These are phyloP conservation scores for Botia kubotai DNA, from an alignment of 2,797 vertebrate genomes.

Conservation along the genomic window DNA sequence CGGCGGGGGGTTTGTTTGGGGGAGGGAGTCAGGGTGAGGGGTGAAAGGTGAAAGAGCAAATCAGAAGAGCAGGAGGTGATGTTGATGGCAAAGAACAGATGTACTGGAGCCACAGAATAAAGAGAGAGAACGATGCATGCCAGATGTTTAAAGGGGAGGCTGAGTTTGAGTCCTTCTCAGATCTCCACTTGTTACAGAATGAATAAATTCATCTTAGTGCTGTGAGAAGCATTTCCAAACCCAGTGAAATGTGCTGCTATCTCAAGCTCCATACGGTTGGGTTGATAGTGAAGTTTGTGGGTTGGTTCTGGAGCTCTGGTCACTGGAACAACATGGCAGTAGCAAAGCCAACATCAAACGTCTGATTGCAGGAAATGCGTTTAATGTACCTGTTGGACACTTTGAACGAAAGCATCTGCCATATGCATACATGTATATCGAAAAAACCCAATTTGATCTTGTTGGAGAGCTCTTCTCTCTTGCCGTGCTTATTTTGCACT, in stretches of 20 bases:
- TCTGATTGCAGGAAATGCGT: too few species aligned
- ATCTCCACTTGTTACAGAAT: neutral
- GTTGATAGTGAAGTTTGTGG: too few species aligned
- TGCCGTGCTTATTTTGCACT: constrained; percentile 4
- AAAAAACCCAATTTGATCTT: neutral
- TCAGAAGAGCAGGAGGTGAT: constrained; percentile 51
- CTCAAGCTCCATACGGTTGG: too few species aligned
- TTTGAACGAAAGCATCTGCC: too few species aligned
- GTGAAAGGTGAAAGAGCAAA: constrained; percentile 50
- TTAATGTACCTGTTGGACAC: too few species aligned
- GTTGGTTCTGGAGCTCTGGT: too few species aligned
- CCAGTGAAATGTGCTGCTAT: too few species aligned
- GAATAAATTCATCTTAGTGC: too few species aligned
- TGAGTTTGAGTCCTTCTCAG: neutral
- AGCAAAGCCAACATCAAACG: too few species aligned
- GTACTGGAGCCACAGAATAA: constrained; percentile 64
- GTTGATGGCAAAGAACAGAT: constrained; percentile 74
- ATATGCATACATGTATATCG: too few species aligned
- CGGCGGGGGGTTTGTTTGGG: constrained; percentile 58
- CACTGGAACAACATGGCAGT: too few species aligned
- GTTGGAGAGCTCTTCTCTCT: constrained; percentile 29
- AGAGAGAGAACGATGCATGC: constrained; percentile 40
- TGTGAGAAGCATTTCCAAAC: too few species aligned
- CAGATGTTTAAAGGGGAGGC: neutral
- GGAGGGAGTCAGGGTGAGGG: constrained; percentile 56